Conservation (phyloP, 2,113 vertebrate species). For the Festucalex cinctus region DNA sequence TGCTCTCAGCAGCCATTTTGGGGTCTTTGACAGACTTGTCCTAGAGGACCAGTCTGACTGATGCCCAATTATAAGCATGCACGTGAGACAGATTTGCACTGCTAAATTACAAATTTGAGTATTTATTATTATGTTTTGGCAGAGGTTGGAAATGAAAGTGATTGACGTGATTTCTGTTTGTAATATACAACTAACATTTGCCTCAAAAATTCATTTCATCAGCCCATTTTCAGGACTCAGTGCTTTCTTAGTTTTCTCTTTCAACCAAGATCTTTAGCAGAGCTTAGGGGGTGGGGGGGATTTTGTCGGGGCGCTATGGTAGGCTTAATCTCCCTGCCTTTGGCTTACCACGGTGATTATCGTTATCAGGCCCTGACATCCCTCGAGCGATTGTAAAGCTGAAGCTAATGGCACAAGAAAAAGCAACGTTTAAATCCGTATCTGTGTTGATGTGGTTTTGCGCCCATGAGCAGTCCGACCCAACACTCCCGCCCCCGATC, state of each 20-base stretch:
- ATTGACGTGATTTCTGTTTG: not conserved
- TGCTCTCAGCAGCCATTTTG: not conserved
- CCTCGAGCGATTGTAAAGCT: conserved; percentile 56
- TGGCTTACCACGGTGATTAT: conserved; percentile 62
- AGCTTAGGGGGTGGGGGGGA: conserved; percentile 7
- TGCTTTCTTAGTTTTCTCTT: conserved; percentile 38
- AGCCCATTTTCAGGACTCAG: conserved; percentile 16
- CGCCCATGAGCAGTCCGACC: conserved; percentile 42
- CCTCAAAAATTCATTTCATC: not conserved
- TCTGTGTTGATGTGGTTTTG: conserved; percentile 41
- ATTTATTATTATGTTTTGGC: no score
- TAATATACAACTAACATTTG: not conserved
- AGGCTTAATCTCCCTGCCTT: conserved; percentile 51
- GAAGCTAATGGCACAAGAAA: conserved; percentile 51
- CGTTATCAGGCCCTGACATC: conserved; percentile 68
- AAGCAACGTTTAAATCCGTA: conserved; percentile 55
- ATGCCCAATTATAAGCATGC: no score
- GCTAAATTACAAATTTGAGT: no score
- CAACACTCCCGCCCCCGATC: not conserved
- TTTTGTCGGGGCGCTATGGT: not conserved
- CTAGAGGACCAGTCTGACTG: no score
- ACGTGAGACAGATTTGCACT: no score
- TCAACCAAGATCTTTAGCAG: conserved; percentile 30
- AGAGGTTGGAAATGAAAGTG: no score
- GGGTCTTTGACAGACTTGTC: no score